A percentile compares a stretch with the other conserved stretches of the same genome.
Conservation (phyloP, 2,888 invertebrate species). For the Himalopsyche japonica region DNA sequence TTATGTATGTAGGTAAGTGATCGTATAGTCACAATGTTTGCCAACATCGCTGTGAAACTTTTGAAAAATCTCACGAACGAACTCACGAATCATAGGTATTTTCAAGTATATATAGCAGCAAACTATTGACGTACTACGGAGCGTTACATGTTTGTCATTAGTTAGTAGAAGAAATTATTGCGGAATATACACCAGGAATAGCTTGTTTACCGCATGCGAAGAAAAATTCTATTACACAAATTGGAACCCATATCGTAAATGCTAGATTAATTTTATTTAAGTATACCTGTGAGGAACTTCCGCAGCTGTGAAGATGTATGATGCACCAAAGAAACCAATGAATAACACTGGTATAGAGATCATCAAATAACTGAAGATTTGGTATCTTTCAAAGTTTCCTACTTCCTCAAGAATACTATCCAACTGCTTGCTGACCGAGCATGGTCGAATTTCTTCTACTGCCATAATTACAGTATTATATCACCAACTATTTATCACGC, state of each 20-base stretch:
- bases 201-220: not conserved
- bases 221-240: too few species aligned
- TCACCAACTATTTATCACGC: not conserved
- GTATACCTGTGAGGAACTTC: slow-evolving; percentile 68
- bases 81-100: too few species aligned
- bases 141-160: too few species aligned
- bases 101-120: too few species aligned
- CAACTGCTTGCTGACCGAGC: slow-evolving; percentile 45
- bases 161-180: not conserved
- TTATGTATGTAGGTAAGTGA: too few species aligned
- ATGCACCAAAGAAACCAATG: slow-evolving; percentile 66
- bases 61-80: too few species aligned
- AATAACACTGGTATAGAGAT: slow-evolving; percentile 67
- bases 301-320: slow-evolving; percentile 73
- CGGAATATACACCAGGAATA: not conserved
- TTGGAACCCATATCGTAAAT: not conserved
- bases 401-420: slow-evolving; percentile 60
- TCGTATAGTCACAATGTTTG: too few species aligned
- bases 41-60: too few species aligned
- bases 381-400: slow-evolving; percentile 69
- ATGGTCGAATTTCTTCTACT: not conserved
- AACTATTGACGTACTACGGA: too few species aligned
- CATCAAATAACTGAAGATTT: slow-evolving; percentile 62
- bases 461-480: not conserved
- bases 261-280: not conserved